Base-by-base conservation (phyloP, 2,797 vertebrate genomes). In the Poecile montanus region DNA sequence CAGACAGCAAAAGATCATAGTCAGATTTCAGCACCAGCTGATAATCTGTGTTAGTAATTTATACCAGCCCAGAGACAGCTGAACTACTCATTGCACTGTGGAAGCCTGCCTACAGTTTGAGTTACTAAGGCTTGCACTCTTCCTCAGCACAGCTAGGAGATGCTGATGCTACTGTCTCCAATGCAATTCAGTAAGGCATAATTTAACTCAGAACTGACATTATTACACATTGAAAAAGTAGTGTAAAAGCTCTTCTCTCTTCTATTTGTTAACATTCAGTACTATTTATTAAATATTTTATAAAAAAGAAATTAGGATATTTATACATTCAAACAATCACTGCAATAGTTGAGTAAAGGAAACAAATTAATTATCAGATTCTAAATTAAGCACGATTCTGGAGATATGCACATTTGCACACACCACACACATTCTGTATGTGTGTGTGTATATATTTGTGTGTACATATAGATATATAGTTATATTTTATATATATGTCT, bases 131-230 rank as follows among this genome's bases (percentile, higher is more conserved):
- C 82, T 85, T 53, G 68, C 75, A 36, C 93, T 88, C 83, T 30
- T 94, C 72, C 88, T 89, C 76, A 95, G 88, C 75, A 77, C 83
- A 95, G 92, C 81, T 84, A 82, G 82, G 89, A 93, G 84, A 91
- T 61, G 73, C 47, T 90, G 50, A 58, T 84, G 61, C 79, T 92
- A 48, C 75, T 87, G 94, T 86, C 93, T 94, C 66, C 84, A 91
- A 84, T 32, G 53, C 75, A 94, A 85, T 93, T 96, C 87, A 93
- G 66, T 98, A 98, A 98, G 98, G 98, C 98, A 98, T 97, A 82
- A 73, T 93, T 96, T 97, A 96, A 94, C 90, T 91, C 74, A 91
- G 92, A 96, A 96, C 85, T 84, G 92, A 91, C 48, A 21, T 86
- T 61, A 95, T 83, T 65, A 94, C 81, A 95, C 92, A 89, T 94